phyloP scores from a whole-genome alignment of 2,797 vertebrate genomes.

The Eupleurogrammus muticus region DNA sequence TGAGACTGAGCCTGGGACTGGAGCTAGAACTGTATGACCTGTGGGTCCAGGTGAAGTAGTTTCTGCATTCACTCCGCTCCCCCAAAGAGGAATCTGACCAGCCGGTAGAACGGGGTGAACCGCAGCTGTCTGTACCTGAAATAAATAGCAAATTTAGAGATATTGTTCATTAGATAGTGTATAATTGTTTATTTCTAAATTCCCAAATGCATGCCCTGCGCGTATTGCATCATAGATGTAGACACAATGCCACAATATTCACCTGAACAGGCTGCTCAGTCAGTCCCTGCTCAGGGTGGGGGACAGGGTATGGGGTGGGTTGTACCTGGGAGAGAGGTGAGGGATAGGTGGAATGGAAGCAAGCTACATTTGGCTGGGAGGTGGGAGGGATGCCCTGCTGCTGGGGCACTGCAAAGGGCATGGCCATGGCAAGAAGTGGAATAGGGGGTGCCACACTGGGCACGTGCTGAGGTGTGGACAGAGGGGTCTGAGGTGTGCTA shows the following conservation, averaged over 20 bases:
- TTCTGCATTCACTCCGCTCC: slow-evolving; percentile 62
- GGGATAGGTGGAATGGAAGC: slow-evolving; percentile 66
- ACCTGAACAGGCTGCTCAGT: slow-evolving; percentile 82
- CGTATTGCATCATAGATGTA: slow-evolving; percentile 43
- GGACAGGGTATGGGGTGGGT: slow-evolving; percentile 67
- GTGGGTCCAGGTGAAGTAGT: slow-evolving; percentile 32
- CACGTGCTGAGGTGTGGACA: slow-evolving; percentile 70
- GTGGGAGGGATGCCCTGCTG: slow-evolving; percentile 63
- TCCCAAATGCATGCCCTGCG: slow-evolving; percentile 46
- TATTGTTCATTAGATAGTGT: slow-evolving; percentile 1
- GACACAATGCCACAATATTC: slow-evolving; percentile 70
- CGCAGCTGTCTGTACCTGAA: slow-evolving; percentile 54
- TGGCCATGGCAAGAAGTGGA: slow-evolving; percentile 66
- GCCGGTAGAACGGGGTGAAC: slow-evolving; percentile 54
- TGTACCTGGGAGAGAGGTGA: slow-evolving; percentile 77
- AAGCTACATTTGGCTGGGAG: slow-evolving; percentile 65
- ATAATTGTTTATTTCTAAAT: slow-evolving; percentile 24
- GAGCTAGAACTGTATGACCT: slow-evolving; percentile 20
- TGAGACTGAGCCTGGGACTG: slow-evolving; percentile 42
- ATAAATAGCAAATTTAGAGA: slow-evolving; percentile 28
- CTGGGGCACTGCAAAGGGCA: slow-evolving; percentile 61
- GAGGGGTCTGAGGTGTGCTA: slow-evolving; percentile 73
- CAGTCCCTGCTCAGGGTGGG: slow-evolving; percentile 77
- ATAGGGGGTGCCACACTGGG: slow-evolving; percentile 53
- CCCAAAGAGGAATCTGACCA: slow-evolving; percentile 65